Conservation (phyloP, 2,797 vertebrate genomes). For the Alauda arvensis region DNA sequence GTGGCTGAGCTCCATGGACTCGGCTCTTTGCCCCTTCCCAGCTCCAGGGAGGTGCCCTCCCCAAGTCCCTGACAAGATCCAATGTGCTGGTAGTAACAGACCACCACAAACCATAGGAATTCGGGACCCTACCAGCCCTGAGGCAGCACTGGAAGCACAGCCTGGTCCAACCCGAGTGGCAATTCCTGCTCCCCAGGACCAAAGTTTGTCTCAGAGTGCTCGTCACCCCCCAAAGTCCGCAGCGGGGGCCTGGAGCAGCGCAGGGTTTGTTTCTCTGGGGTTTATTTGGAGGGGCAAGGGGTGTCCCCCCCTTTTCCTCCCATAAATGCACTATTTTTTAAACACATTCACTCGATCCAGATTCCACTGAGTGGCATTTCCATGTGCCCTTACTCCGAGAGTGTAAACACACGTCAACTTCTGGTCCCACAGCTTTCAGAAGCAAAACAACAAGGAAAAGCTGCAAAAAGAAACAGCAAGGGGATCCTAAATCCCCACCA, state of each 20-base stretch:
- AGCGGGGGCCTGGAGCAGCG: background rate
- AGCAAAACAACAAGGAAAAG: slow-evolving; percentile 29
- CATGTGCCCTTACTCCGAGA: background rate
- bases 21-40: background rate
- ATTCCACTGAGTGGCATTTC: background rate
- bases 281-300: background rate
- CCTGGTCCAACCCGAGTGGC: background rate
- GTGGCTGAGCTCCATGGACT: background rate
- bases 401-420: slow-evolving; percentile 8
- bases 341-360: slow-evolving; percentile 32
- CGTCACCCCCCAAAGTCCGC: background rate
- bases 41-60: slow-evolving; percentile 9
- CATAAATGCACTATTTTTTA: background rate
- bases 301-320: background rate
- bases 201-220: background rate
- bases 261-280: background rate
- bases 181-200: background rate
- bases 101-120: background rate
- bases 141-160: background rate
- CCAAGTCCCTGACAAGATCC: background rate
- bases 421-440: slow-evolving; percentile 29
- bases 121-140: background rate
- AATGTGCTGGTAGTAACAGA: background rate
- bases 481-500: slow-evolving; percentile 27
- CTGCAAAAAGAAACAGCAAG: slow-evolving; percentile 19